Base-by-base conservation (phyloP, 2,797 vertebrate genomes). In the Malacoraja senta region DNA sequence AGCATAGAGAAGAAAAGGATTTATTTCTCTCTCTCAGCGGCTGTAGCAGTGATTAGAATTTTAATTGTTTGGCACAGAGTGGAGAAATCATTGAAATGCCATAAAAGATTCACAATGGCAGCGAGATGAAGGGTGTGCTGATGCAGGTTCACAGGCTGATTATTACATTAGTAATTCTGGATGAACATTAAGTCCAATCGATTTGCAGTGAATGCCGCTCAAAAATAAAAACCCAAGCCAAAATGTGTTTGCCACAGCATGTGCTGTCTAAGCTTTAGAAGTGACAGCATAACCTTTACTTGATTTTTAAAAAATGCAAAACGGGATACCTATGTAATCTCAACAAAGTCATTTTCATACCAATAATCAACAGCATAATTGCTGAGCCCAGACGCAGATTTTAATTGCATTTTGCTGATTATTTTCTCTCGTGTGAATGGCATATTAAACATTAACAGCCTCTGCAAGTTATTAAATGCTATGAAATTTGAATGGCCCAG, bases 41-140 rank as follows among this genome's bases (percentile, higher is more conserved):
- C 95, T 96, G 96, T 95, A 95, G 96, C 93, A 96, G 95, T 96
- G 96, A 97, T 97, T 97, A 97, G 96, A 97, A 97, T 97, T 97
- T 97, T 96, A 97, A 97, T 97, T 97, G 96, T 95, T 94, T 95
- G 95, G 94, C 96, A 94, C 94, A 94, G 93, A 94, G 93, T 94
- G 84, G 74, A 94, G 93, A 95, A 96, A 95, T 94, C 92, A 0
- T 19, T 78, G 72, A 13, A n/a, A 91, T 93, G 65, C 13, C 93
- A 95, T 95, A 95, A 95, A 95, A 95, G 94, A 95, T 94, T 95
- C 94, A 95, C 95, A 93, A 94, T 93, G 95, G 94, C 93, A 94
- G 63, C 95, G 95, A 96, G 94, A 96, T 95, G 96, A 96, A 97
- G 94, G 94, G 93, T 81, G 19, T 0, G 93, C 17, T 7, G 93